Percentiles rank a stretch among this genome's conserved stretches.
phyloP scores from a whole-genome alignment of 2,888 invertebrate species.

The Acronicta leporina region DNA sequence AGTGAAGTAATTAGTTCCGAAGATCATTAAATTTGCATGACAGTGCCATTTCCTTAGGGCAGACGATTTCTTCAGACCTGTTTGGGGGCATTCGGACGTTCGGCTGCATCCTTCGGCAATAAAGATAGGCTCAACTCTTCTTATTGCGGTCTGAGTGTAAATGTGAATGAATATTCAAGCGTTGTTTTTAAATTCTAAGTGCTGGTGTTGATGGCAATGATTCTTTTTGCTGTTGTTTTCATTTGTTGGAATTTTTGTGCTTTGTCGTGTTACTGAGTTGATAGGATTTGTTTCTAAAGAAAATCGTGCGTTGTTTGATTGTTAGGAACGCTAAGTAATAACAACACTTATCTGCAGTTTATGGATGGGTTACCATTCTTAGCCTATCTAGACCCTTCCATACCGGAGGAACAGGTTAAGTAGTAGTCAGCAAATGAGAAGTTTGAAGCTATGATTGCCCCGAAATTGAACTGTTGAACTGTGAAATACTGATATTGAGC shows the following conservation, averaged over 20 bases:
- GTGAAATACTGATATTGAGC: too few species aligned
- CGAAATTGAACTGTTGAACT: too few species aligned
- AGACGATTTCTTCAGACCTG: conserved; percentile 48
- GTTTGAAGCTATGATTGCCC: too few species aligned
- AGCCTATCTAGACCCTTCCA: too few species aligned
- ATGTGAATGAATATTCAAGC: conserved; percentile 75
- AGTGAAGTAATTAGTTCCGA: conserved; percentile 81
- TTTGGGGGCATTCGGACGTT: conserved; percentile 59
- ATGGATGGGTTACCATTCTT: too few species aligned
- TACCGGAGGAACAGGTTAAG: too few species aligned
- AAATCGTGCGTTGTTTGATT: conserved; percentile 16
- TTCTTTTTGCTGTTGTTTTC: conserved; percentile 18
- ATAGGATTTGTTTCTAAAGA: neutral
- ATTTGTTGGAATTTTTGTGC: conserved; percentile 7
- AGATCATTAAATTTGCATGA: conserved; percentile 80
- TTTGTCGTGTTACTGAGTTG: neutral
- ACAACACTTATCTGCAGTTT: too few species aligned
- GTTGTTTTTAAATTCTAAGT: conserved; percentile 49
- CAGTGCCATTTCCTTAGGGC: conserved; percentile 69
- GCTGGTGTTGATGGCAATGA: conserved; percentile 39
- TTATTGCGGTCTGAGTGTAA: conserved; percentile 43
- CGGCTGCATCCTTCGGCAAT: conserved; percentile 75
- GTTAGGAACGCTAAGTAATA: conserved; percentile 1
- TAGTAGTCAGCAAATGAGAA: too few species aligned
- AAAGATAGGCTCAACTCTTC: conserved; percentile 65